phyloP scores from a whole-genome alignment of 2,797 vertebrate genomes.

The Malurus splendens region DNA sequence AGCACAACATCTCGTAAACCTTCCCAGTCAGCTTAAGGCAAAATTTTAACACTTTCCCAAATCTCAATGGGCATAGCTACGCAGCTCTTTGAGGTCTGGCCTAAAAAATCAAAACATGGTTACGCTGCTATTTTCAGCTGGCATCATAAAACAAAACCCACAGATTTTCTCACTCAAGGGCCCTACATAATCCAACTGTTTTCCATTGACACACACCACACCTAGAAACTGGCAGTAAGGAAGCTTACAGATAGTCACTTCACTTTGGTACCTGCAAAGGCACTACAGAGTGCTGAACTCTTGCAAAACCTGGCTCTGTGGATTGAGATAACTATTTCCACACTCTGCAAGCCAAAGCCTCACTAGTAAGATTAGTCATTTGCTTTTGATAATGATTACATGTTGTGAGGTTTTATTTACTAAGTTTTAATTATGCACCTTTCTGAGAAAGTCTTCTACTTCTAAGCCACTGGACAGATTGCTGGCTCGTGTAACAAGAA shows the following conservation, averaged over 20 bases:
- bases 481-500: constrained; percentile 50
- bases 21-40: not conserved
- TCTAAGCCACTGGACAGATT: constrained; percentile 48
- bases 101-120: not conserved
- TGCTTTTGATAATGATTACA: constrained; percentile 41
- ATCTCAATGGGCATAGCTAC: not conserved
- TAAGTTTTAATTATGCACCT: constrained; percentile 33
- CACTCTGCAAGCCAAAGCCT: constrained; percentile 24
- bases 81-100: not conserved
- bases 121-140: not conserved
- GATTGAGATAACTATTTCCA: not conserved
- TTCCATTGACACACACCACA: not conserved
- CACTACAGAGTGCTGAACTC: not conserved
- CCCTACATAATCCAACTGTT: not conserved
- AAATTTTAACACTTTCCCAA: not conserved
- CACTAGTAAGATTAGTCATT: constrained; percentile 42
- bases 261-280: not conserved
- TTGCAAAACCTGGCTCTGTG: not conserved
- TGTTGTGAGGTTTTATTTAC: constrained; percentile 50
- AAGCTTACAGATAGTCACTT: not conserved
- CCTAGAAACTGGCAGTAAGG: not conserved
- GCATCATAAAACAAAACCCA: not conserved
- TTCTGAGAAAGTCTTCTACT: constrained; percentile 48
- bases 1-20: not conserved
- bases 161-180: not conserved